Percentiles rank a stretch among this genome's conserved stretches.
Evolutionary conservation across 2,888 invertebrate species (phyloP).

Genomic region (Caradrina clavipalpis): DNA sequence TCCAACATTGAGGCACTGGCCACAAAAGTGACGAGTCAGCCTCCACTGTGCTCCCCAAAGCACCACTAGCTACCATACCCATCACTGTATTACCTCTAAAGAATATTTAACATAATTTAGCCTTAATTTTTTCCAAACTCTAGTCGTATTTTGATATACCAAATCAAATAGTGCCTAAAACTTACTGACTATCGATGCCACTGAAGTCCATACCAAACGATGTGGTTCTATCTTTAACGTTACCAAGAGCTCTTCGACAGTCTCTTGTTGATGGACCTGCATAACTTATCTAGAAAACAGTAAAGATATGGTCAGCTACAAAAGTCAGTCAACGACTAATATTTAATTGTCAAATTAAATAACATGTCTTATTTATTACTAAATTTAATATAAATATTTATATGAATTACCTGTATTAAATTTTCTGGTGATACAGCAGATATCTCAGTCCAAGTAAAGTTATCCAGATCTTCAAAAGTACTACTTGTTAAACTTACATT

Average conservation of each 20-base stretch:
- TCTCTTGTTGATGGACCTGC: constrained; percentile 18
- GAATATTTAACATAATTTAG: not conserved
- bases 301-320: not conserved
- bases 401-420: not conserved
- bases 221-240: not conserved
- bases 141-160: not conserved
- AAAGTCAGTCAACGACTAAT: no score
- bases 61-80: constrained; percentile 5
- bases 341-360: no score
- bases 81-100: constrained; percentile 12
- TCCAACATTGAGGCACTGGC: constrained; percentile 16
- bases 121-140: not conserved
- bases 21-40: not conserved
- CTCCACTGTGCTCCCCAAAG: not conserved
- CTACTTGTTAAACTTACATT: not conserved
- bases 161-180: not conserved
- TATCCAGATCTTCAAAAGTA: not conserved
- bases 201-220: constrained; percentile 20
- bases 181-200: constrained; percentile 20
- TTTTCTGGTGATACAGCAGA: not conserved
- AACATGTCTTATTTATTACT: no score
- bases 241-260: constrained; percentile 7
- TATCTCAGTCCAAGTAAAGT: constrained; percentile 10
- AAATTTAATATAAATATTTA: no score
- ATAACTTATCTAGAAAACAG: constrained; percentile 4